Percentiles rank a stretch among this genome's conserved stretches.
Evolutionary conservation across 2,797 vertebrate species (phyloP).

Genomic region (Enteromius mattozi): DNA sequence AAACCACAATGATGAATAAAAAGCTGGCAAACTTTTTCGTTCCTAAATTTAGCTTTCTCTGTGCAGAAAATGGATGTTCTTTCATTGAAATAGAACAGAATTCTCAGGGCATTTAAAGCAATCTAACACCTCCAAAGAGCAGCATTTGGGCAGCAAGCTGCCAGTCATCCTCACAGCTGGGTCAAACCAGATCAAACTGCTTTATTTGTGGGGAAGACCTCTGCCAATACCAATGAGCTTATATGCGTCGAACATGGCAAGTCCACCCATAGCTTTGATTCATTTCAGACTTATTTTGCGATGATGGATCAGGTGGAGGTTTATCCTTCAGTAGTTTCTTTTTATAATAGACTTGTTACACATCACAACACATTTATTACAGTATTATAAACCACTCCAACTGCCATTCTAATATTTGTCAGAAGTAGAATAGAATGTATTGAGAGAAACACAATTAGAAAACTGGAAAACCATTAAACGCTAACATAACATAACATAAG

Average conservation of each 20-base stretch:
- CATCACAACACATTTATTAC: conserved; percentile 49
- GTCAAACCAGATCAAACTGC: conserved; percentile 48
- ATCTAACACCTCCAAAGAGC: conserved; percentile 30
- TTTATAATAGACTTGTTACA: conserved; percentile 32
- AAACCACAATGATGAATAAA: neutral
- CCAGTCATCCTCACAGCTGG: conserved; percentile 46
- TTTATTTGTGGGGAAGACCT: conserved; percentile 53
- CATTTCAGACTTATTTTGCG: neutral
- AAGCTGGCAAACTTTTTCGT: neutral
- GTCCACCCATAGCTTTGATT: neutral
- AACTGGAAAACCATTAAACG: conserved; percentile 27
- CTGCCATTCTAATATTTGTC: conserved; percentile 9
- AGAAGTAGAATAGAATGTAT: conserved; percentile 43
- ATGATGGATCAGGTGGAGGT: conserved; percentile 18
- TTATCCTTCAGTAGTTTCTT: conserved; percentile 10
- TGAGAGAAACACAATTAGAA: conserved; percentile 49
- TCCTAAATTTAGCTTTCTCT: neutral
- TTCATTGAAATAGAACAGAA: conserved; percentile 2
- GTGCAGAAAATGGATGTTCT: neutral
- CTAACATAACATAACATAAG: conserved; percentile 43
- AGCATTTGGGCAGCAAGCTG: conserved; percentile 36
- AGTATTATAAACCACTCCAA: conserved; percentile 43
- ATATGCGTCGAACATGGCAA: neutral
- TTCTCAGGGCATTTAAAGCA: conserved; percentile 18
- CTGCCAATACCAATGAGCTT: conserved; percentile 51